These are phyloP conservation scores for Meloe dianella DNA, from an alignment of 2,888 invertebrate genomes.

Conservation along the genomic window DNA sequence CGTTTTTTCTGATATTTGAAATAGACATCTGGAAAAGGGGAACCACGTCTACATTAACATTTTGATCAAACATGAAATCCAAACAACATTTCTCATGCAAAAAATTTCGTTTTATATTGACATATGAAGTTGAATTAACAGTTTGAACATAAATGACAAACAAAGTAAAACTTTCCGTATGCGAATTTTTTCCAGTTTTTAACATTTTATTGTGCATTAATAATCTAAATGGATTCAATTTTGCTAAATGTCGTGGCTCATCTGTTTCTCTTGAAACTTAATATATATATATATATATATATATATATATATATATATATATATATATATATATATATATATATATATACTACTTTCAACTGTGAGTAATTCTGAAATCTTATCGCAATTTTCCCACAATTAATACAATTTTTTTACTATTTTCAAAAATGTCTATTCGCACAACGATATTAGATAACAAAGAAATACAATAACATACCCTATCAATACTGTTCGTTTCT, in stretches of 20 bases:
- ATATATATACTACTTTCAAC: conserved; percentile 5
- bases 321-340: too few relatives aligned
- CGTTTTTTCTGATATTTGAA: background rate
- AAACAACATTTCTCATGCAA: background rate
- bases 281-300: too few relatives aligned
- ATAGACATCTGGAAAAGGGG: background rate
- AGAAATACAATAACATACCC: conserved; percentile 12
- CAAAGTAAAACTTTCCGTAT: background rate
- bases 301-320: too few relatives aligned
- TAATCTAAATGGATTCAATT: background rate
- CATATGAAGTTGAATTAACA: background rate
- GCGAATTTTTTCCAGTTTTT: background rate
- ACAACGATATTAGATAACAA: background rate
- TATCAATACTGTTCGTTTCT: background rate
- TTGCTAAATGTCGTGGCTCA: background rate
- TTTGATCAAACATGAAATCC: background rate
- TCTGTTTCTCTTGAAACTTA: too few relatives aligned
- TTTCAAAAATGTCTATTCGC: background rate
- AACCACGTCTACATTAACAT: background rate
- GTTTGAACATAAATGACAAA: background rate
- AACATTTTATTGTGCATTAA: background rate
- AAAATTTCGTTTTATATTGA: background rate
- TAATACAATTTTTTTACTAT: background rate
- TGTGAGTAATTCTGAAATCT: background rate
- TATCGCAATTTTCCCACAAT: conserved; percentile 5